Conservation (phyloP, 2,797 vertebrate species). For the Lagothrix lagotricha region DNA sequence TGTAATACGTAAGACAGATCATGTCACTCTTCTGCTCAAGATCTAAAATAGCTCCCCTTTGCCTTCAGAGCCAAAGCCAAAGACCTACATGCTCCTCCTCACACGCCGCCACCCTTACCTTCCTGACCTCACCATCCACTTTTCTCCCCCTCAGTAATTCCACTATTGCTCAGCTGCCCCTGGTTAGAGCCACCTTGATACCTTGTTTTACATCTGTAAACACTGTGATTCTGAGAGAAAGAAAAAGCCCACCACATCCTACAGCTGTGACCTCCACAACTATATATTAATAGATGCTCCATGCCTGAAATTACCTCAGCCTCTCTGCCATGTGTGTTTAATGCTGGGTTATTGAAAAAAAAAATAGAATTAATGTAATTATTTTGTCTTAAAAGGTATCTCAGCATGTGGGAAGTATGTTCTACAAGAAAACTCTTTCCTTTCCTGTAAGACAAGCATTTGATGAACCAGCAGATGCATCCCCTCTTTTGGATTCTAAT, state of each 20-base stretch:
- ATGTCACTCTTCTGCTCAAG: background rate
- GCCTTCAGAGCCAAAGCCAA: background rate
- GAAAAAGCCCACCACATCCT: background rate
- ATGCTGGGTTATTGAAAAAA: background rate
- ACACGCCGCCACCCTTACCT: background rate
- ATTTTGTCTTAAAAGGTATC: constrained; percentile 90
- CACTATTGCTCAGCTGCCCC: background rate
- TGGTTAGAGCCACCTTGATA: background rate
- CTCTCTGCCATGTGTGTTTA: background rate
- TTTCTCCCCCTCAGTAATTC: background rate
- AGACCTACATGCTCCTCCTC: background rate
- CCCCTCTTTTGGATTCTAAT: constrained; percentile 90
- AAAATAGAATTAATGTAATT: constrained; percentile 47
- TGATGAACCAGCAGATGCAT: constrained; percentile 87
- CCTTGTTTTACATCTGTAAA: background rate
- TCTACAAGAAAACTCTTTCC: constrained; percentile 93
- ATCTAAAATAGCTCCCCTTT: background rate
- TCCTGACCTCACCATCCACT: background rate
- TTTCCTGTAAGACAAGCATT: constrained; percentile 88
- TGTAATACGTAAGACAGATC: background rate
- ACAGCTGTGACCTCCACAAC: background rate
- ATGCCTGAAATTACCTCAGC: background rate
- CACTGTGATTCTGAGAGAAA: background rate
- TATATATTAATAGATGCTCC: background rate
- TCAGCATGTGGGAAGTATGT: constrained; percentile 89